phyloP scores from a whole-genome alignment of 2,797 vertebrate species.

The Diplodus puntazzo region DNA sequence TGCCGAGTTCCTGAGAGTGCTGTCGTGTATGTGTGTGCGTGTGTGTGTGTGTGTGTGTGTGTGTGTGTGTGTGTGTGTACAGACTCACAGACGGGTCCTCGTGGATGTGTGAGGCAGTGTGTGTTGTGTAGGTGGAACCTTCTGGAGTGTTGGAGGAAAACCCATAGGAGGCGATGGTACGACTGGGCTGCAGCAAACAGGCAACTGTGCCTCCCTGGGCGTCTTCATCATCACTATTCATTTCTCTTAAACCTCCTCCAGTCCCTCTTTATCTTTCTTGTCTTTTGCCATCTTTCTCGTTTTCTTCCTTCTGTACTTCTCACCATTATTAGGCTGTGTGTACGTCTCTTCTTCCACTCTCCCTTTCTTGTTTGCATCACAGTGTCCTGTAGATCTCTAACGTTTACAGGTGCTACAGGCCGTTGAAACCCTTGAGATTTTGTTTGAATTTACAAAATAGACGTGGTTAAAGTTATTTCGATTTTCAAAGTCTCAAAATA shows the following conservation, averaged over 20 bases:
- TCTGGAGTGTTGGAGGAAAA: conserved; percentile 82
- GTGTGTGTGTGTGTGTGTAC: conserved; percentile 34
- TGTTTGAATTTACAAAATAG: too few relatives aligned
- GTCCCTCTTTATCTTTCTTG: neutral
- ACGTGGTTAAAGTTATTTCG: too few relatives aligned
- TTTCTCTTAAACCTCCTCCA: conserved; percentile 36
- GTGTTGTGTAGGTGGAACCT: conserved; percentile 84
- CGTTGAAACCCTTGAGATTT: too few relatives aligned
- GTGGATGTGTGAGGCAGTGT: conserved; percentile 77
- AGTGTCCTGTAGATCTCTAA: neutral
- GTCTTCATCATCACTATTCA: conserved; percentile 52
- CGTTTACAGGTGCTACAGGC: too few relatives aligned
- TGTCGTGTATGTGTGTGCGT: conserved; percentile 6
- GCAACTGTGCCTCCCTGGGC: conserved; percentile 36
- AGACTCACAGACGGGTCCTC: conserved; percentile 55
- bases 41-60: conserved; percentile 36
- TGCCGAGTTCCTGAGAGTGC: conserved; percentile 49
- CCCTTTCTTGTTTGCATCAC: neutral
- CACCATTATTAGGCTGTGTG: neutral
- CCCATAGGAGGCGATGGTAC: conserved; percentile 62
- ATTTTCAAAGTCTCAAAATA: too few relatives aligned
- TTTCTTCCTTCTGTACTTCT: neutral
- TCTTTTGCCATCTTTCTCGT: neutral
- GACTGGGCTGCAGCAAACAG: conserved; percentile 56
- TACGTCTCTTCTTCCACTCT: neutral